Evolutionary conservation across 1,140 invertebrate genomes (phyloP).

Genomic region (Lepidostoma basale): DNA sequence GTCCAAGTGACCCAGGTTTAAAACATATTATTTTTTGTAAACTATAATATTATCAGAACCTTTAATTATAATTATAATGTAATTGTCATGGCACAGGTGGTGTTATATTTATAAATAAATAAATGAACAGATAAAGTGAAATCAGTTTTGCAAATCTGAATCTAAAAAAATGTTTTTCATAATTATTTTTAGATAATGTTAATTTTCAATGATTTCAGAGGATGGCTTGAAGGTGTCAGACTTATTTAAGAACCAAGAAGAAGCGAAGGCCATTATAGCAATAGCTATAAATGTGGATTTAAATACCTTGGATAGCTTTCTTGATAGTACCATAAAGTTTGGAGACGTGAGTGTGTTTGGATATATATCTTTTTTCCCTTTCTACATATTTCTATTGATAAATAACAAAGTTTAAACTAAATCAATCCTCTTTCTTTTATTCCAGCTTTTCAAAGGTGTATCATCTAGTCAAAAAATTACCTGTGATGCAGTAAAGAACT

Average conservation of each 20-base stretch:
- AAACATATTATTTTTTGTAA: too few relatives aligned
- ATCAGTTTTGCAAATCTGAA: too few relatives aligned
- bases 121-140: too few relatives aligned
- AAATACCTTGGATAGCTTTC: slow-evolving; percentile 54
- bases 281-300: slow-evolving; percentile 51
- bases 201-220: slow-evolving; percentile 50
- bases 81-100: too few relatives aligned
- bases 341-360: slow-evolving; percentile 56
- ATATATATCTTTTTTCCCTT: not conserved
- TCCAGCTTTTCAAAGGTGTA: slow-evolving; percentile 18
- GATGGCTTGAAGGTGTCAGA: slow-evolving; percentile 60
- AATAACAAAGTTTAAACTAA: not conserved
- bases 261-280: slow-evolving; percentile 55
- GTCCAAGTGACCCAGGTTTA: too few relatives aligned
- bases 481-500: slow-evolving; percentile 28
- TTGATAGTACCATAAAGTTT: slow-evolving; percentile 60
- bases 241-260: slow-evolving; percentile 59
- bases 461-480: slow-evolving; percentile 23
- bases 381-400: not conserved
- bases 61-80: too few relatives aligned
- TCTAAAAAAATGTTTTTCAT: too few relatives aligned
- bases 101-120: too few relatives aligned
- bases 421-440: not conserved
- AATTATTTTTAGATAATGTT: not conserved
- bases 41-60: too few relatives aligned